A percentile compares a stretch with the other conserved stretches of the same genome.
Evolutionary conservation across 2,888 invertebrate species (phyloP).

Genomic region (Mesorhabditis belari): DNA sequence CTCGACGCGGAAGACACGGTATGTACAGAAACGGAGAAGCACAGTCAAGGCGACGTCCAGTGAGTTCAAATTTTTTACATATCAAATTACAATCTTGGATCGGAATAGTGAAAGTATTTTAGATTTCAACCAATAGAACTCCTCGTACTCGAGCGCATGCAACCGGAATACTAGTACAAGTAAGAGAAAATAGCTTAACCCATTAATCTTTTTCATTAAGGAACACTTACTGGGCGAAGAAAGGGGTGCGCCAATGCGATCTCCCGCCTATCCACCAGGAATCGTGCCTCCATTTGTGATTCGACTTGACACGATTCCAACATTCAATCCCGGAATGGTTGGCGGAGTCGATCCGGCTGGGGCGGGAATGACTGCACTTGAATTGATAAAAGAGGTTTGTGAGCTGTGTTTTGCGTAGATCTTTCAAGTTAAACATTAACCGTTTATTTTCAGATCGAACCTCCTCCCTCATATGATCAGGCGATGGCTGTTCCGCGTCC

Average conservation of each 20-base stretch:
- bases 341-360: constrained; percentile 7
- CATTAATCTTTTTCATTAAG: not conserved
- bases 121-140: no score
- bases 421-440: not conserved
- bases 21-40: not conserved
- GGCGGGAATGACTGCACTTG: not conserved
- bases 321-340: constrained; percentile 35
- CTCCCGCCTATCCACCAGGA: constrained; percentile 13
- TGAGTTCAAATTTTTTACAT: no score
- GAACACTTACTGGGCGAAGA: not conserved
- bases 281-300: constrained; percentile 25
- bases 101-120: no score
- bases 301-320: constrained; percentile 34
- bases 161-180: not conserved
- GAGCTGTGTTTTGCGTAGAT: not conserved
- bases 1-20: not conserved
- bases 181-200: not conserved
- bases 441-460: constrained; percentile 11
- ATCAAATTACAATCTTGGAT: no score
- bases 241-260: not conserved
- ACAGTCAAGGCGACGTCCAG: not conserved
- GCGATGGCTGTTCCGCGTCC: constrained; percentile 21
- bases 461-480: constrained; percentile 42
- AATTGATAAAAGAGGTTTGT: not conserved
- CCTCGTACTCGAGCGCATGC: no score